Base-by-base conservation (phyloP, 1,140 invertebrate genomes). In the Macrostomum lignano region DNA sequence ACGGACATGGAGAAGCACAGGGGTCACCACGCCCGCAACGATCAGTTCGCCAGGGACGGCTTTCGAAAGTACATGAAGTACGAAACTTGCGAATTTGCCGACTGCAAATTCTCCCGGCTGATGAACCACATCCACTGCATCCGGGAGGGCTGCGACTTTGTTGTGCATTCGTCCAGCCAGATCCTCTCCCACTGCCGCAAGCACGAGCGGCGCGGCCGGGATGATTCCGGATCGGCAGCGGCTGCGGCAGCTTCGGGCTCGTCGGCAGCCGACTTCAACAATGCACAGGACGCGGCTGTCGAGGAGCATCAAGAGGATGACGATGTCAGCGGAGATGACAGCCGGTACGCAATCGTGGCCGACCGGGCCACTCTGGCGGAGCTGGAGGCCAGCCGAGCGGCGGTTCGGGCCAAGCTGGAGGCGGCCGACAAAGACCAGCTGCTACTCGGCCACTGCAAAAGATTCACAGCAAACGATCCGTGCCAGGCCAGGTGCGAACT, bases 1-100 rank as follows among this genome's bases (percentile, higher is more conserved):
- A 79, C 81, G 44, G 84, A 94, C 60, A 94, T 94, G 81, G 84
- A 94, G 61, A 94, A 94, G 63, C 86, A 94, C 63, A 94, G 93
- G 52, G 75, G 79, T 0, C 93, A 91, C 47, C 86, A 94, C 55
- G 78, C 88, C 44, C 91, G 91, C 57, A 82, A 94, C 55, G 81
- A 88, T 48, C 76, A 88, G 43, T 58, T 93, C 21, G 73, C 73
- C 7, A 70, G 77, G 40, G 86, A 93, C 51, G 84, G 84, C 3
- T 94, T 93, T 61, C 91, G 91, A 51, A 94, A 94, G 53, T 93
- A 88, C 49, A 81, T 93, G 69, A 93, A 93, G 52, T 82, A 81
- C 42, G 84, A 94, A 51, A 64, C 68, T 1, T 93, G 86, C 48
- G 70, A 72, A 0, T 93, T 77, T 54, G 67, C 74, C 19, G 72